Evolutionary conservation across 2,113 vertebrate genomes (phyloP).

Genomic region (Boulengeromyrus knoepffleri): DNA sequence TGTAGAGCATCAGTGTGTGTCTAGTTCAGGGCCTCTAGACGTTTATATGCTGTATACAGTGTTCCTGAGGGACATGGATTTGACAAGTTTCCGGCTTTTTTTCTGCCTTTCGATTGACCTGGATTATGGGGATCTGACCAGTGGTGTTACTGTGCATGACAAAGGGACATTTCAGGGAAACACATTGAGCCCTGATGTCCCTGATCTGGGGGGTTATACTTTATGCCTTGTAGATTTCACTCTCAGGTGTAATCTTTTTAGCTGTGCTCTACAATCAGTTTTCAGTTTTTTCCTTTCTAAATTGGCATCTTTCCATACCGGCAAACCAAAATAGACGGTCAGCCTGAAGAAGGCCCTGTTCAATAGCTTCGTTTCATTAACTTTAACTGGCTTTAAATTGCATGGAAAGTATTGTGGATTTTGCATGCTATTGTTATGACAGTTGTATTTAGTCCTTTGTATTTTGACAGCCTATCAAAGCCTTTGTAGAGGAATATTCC

Average conservation of each 20-base stretch:
- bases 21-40: not conserved
- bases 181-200: not conserved
- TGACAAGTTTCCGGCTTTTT: not conserved
- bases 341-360: not conserved
- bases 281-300: not conserved
- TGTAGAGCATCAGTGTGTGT: not conserved
- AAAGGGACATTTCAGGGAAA: not conserved
- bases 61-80: not conserved
- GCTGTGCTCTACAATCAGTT: not conserved
- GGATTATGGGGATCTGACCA: not conserved
- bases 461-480: not conserved
- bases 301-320: not conserved
- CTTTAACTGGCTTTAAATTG: not conserved
- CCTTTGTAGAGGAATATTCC: not conserved
- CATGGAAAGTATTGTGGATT: not conserved
- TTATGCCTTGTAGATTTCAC: not conserved
- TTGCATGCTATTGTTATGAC: not conserved
- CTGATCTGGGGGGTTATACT: not conserved
- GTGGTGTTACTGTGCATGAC: not conserved
- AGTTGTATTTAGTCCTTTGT: not conserved
- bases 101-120: not conserved
- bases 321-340: not conserved
- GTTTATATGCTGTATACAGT: not conserved
- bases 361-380: not conserved
- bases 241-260: not conserved